Evolutionary conservation across 2,113 vertebrate species (phyloP), one percentile per base, ranked within the genome.

Genomic region (Myiozetetes cayanensis): DNA sequence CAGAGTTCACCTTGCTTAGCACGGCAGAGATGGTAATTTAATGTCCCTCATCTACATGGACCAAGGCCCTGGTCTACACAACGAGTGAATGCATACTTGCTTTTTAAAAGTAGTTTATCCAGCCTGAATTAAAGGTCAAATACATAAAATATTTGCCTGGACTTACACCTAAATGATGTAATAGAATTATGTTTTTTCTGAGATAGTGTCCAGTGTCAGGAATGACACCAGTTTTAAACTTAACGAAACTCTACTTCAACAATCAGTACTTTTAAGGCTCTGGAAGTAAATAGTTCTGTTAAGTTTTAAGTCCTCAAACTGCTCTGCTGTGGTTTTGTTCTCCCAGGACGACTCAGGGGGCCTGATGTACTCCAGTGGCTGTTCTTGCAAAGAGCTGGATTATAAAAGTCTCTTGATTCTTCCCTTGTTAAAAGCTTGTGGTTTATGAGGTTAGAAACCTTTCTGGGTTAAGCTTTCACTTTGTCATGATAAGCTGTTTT

Each of bases 361-460:
- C 3, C 68, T 71, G 72, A 52, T 44, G 27, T 31, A n/a, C 37
- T 68, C 39, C 35, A 41, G 47, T 21, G 85, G 43, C 55, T 88
- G 41, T 14, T 79, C 55, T 87, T 85, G 50, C 20, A 53, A 92
- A 79, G 23, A 78, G 28, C 53, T 83, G 85, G 55, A 68, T 93
- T 86, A 28, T 59, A 44, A 63, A 87, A 74, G 35, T 86, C 39
- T 90, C 37, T 85, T 77, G 63, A 71, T 81, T 90, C 43, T 91
- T 84, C 52, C 41, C 63, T 63, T 91, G 46, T 67, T 80, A 68
- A 52, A 77, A 44, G 50, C 44, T 84, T 95, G 68, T 90, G 92
- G 82, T 90, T 95, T 90, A 92, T 68, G 75, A 78, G 68, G 75
- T 77, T 93, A 86, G 87, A 73, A 84, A 75, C 70, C 52, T 77